These are phyloP conservation scores for Haemorhous mexicanus DNA, from an alignment of 2,113 vertebrate genomes.

Conservation along the genomic window DNA sequence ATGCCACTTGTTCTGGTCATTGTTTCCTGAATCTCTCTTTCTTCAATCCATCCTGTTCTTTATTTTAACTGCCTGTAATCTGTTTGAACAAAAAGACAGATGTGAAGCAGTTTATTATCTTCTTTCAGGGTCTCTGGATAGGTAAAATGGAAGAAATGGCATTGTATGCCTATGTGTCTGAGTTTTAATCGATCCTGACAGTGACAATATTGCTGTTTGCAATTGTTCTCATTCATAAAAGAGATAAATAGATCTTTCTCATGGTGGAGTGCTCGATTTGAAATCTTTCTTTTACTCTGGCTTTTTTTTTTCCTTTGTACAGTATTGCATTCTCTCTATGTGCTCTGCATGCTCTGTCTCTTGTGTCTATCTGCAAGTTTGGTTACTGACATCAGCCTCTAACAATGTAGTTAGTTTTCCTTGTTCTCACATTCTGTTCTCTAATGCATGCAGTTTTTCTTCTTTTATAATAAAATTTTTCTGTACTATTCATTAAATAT, in stretches of 20 bases:
- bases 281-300: neutral
- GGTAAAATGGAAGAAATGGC: neutral
- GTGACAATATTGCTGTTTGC: neutral
- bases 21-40: neutral
- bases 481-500: neutral
- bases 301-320: neutral
- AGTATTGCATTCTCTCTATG: neutral
- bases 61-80: neutral
- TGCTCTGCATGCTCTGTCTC: neutral
- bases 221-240: neutral
- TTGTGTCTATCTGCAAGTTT: neutral
- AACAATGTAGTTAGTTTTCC: neutral
- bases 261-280: neutral
- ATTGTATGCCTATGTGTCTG: neutral
- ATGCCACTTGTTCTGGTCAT: neutral
- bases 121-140: neutral
- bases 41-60: neutral
- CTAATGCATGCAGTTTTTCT: neutral
- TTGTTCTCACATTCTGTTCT: neutral
- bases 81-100: neutral
- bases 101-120: neutral
- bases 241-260: neutral
- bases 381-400: neutral
- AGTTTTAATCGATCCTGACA: neutral
- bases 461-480: neutral